Base-by-base conservation (phyloP, 2,113 vertebrate species). In the Solenodon paradoxus region DNA sequence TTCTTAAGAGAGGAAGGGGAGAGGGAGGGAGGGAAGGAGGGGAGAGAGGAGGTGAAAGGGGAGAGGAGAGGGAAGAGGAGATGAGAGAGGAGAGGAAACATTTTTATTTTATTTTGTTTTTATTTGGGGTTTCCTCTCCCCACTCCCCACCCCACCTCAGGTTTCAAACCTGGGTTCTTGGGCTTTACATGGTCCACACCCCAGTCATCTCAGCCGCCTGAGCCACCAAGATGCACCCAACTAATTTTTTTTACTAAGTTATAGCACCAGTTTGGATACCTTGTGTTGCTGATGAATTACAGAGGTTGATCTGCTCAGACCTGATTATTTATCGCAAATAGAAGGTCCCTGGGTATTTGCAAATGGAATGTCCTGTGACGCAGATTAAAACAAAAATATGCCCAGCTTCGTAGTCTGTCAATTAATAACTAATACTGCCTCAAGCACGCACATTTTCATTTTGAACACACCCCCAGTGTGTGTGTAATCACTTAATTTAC, bases 401-500 rank as follows among this genome's bases (percentile, higher is more conserved):
- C 51, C 64, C 64, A 42, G 47, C 61, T 75, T 71, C 64, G 4
- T 0, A 32, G 2, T 5, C 38, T 68, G 78, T n/a, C 84, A 83
- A 72, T 91, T 86, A 96, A 96, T 87, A 53, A 96, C 94, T 59
- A 93, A 89, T 40, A 80, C 13, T 49, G 20, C 89, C 84, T 88
- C 95, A 45, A 88, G 63, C 38, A 86, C 45, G n/a, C 64, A 74
- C 61, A 57, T 90, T 95, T 95, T 92, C 77, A 75, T 92, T 94
- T 85, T 47, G 53, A 92, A 90, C 53, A 91, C 74, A 59, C 53
- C 89, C 71, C 57, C 49, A 55, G 61, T 78, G 83, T 95, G 83
- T 95, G 90, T 81, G 75, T n/a, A 71, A 63, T 86, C 82, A 79
- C 85, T 96, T 93, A 71, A 96, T 96, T 97, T 95, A 96, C 95